A percentile compares a stretch with the other conserved stretches of the same genome.
Conservation (phyloP, 2,888 invertebrate species). For the Scelioninae gen. 1 region DNA sequence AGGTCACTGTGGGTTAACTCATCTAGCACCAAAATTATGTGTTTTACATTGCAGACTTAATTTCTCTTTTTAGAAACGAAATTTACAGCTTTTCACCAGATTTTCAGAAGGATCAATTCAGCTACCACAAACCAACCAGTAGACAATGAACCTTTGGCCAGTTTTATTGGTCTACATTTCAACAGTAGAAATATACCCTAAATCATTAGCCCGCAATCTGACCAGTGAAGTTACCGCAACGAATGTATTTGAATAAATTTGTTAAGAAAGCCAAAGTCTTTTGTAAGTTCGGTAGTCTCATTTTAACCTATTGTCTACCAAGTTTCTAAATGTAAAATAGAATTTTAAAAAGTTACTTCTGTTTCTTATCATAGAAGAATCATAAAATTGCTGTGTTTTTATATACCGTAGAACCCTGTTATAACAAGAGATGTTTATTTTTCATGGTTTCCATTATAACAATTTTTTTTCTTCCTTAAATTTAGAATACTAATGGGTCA, state of each 20-base stretch:
- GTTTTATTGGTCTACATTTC: slow-evolving; percentile 31
- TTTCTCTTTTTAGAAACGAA: slow-evolving; percentile 30
- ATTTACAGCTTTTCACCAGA: slow-evolving; percentile 45
- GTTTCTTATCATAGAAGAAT: neutral
- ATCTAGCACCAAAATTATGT: neutral
- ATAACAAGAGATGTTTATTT: too few species aligned
- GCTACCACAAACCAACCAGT: slow-evolving; percentile 43
- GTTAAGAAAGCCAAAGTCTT: neutral
- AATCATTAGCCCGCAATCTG: slow-evolving; percentile 41
- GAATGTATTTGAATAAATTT: slow-evolving; percentile 22
- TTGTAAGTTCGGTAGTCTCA: neutral
- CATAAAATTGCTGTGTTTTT: neutral
- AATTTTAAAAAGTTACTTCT: too few species aligned
- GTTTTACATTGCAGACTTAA: slow-evolving; percentile 4
- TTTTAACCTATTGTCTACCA: too few species aligned
- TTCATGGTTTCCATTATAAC: too few species aligned
- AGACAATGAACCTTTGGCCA: slow-evolving; percentile 48
- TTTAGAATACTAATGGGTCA: too few species aligned
- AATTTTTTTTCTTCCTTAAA: too few species aligned
- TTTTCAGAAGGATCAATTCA: neutral
- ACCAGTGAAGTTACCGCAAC: slow-evolving; percentile 42
- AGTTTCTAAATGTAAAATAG: too few species aligned
- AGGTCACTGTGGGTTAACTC: slow-evolving; percentile 8
- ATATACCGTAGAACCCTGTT: too few species aligned
- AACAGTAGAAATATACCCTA: slow-evolving; percentile 13